Base-by-base conservation (phyloP, 2,113 vertebrate genomes). In the Hypomesus transpacificus region DNA sequence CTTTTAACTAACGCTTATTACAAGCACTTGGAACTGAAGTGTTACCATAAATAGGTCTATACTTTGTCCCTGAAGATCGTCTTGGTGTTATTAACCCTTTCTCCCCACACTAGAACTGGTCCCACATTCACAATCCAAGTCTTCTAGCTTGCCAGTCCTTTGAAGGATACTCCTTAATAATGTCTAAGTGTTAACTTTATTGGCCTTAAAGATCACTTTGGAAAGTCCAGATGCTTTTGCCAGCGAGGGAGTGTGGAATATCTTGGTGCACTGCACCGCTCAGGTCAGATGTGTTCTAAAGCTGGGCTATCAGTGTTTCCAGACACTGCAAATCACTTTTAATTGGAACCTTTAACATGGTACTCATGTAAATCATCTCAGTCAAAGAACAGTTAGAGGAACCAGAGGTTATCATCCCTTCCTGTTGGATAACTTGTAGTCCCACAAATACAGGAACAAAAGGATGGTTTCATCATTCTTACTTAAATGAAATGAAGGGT, bases 261-360 rank as follows among this genome's bases (percentile, higher is more conserved):
- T 69, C 60, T 68, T 4, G 4, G 3, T 71, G 71, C 73, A 66
- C 67, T 64, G 57, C 24, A 1, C 64, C 20, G 61, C 78, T 81
- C 14, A 79, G 76, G 39, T 84, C 85, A 83, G 68, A 86, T 75
- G 73, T 82, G 80, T 77, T 71, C 76, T 81, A 84, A 83, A 74
- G 75, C 77, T 0, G 8, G 59, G 31, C 7, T 31, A 46, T 74
- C 76, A 75, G 59, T 46, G 53, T 75, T 71, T 70, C 62, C 20
- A 60, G 57, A 63, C 66, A 46, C 62, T 26, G 34, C 73, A 79
- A 62, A 84, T 86, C 75, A 78, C 60, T 79, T 64, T 83, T 89
- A 88, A 89, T 89, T 89, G 76, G 75, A 64, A 56, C 20, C 3
- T 65, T 75, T 63, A 24, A 28, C 68, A 75, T 70, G 57, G 18